phyloP scores from a whole-genome alignment of 2,113 vertebrate genomes.

The Notarius quadriscutis region DNA sequence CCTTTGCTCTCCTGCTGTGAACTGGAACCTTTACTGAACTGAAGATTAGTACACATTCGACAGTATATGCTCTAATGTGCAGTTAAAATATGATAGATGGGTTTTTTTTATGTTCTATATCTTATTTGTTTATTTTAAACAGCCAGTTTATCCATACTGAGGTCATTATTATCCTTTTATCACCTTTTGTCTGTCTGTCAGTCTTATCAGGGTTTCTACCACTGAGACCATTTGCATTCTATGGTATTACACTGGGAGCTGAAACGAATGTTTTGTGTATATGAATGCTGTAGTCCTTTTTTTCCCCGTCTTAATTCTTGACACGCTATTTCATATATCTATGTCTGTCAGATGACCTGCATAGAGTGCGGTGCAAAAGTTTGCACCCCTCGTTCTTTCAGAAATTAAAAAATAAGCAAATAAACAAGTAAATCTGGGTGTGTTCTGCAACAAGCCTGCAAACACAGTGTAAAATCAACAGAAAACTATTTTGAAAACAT shows the following conservation, averaged over 20 bases:
- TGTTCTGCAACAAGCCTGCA: not conserved
- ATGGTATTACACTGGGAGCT: constrained; percentile 7
- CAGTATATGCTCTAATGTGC: not conserved
- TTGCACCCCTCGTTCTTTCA: not conserved
- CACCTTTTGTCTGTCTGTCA: constrained; percentile 6
- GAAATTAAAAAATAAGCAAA: not conserved
- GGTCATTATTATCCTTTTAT: constrained; percentile 23
- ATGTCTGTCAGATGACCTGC: not conserved
- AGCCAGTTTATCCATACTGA: not conserved
- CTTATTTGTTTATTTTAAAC: not conserved
- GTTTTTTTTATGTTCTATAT: not conserved
- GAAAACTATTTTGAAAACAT: not conserved
- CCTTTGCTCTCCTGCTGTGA: constrained; percentile 41
- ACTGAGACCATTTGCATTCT: constrained; percentile 22
- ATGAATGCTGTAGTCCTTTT: constrained; percentile 2
- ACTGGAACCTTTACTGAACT: constrained; percentile 52
- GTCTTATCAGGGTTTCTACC: constrained; percentile 37
- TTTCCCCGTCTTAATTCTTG: constrained; percentile 1
- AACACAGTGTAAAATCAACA: not conserved
- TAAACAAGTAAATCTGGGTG: not conserved
- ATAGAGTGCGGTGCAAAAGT: not conserved
- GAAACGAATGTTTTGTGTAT: constrained; percentile 16
- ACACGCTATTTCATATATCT: not conserved
- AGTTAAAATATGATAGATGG: not conserved
- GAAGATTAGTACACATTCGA: constrained; percentile 33